phyloP scores from a whole-genome alignment of 2,888 invertebrate species.

The Lymantria monacha region DNA sequence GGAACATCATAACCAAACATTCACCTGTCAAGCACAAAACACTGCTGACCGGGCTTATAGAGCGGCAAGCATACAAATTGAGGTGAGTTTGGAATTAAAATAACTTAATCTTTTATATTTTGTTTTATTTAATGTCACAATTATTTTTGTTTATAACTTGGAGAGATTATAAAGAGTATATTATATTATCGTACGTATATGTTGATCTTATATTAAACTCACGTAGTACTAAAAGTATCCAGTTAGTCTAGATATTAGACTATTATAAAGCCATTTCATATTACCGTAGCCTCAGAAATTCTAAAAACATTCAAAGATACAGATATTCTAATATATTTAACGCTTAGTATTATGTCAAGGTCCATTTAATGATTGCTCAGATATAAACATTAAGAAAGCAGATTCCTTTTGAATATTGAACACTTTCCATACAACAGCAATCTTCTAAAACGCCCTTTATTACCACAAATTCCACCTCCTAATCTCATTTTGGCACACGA shows the following conservation, averaged over 20 bases:
- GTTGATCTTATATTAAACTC: too few relatives aligned
- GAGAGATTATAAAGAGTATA: too few relatives aligned
- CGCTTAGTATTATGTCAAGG: too few relatives aligned
- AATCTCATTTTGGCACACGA: slow-evolving; percentile 7
- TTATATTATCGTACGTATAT: too few relatives aligned
- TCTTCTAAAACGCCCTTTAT: background rate
- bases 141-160: too few relatives aligned
- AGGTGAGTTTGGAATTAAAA: slow-evolving; percentile 78
- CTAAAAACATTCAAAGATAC: too few relatives aligned
- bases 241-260: too few relatives aligned
- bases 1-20: slow-evolving; percentile 86
- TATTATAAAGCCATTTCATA: too few relatives aligned
- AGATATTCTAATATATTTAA: too few relatives aligned
- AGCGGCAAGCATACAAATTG: slow-evolving; percentile 90
- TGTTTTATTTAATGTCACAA: background rate
- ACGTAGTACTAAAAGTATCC: too few relatives aligned
- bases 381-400: background rate
- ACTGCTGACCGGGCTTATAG: slow-evolving; percentile 93
- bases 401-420: background rate
- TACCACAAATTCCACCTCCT: slow-evolving; percentile 2
- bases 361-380: too few relatives aligned
- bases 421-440: background rate
- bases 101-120: background rate
- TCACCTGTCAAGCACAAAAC: slow-evolving; percentile 95
- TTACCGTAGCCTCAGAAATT: too few relatives aligned